These are phyloP conservation scores for Girardinichthys multiradiatus DNA, from an alignment of 2,113 vertebrate species.

Conservation along the genomic window DNA sequence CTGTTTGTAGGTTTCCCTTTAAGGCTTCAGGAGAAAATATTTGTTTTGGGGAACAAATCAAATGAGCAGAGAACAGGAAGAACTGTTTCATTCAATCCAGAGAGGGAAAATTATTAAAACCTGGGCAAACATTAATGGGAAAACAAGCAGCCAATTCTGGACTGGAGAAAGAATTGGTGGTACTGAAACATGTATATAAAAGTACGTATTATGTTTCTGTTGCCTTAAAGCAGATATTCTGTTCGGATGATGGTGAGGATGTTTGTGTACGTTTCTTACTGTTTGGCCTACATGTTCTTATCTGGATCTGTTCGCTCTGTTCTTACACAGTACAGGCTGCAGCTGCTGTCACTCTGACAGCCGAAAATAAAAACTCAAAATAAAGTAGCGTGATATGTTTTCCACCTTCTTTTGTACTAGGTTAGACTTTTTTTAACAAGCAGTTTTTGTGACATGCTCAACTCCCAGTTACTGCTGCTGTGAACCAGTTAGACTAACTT, in stretches of 20 bases:
- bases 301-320: background rate
- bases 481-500: conserved; percentile 72
- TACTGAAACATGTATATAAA: background rate
- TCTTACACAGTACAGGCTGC: background rate
- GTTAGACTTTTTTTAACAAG: conserved; percentile 17
- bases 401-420: conserved; percentile 17
- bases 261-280: background rate
- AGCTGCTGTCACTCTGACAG: conserved; percentile 1
- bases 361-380: conserved; percentile 23
- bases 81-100: conserved; percentile 48
- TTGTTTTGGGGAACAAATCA: conserved; percentile 22
- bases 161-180: background rate
- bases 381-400: conserved; percentile 14
- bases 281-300: background rate
- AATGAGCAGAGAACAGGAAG: conserved; percentile 18
- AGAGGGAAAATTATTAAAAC: conserved; percentile 52
- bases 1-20: conserved; percentile 2
- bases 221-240: background rate
- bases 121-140: background rate
- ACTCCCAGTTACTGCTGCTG: conserved; percentile 45
- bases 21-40: conserved; percentile 31
- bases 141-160: conserved; percentile 3
- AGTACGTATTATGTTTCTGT: background rate
- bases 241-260: background rate
- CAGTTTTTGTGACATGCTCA: conserved; percentile 43